These are phyloP conservation scores for Luperina testacea DNA, from an alignment of 2,888 invertebrate genomes.

Conservation along the genomic window DNA sequence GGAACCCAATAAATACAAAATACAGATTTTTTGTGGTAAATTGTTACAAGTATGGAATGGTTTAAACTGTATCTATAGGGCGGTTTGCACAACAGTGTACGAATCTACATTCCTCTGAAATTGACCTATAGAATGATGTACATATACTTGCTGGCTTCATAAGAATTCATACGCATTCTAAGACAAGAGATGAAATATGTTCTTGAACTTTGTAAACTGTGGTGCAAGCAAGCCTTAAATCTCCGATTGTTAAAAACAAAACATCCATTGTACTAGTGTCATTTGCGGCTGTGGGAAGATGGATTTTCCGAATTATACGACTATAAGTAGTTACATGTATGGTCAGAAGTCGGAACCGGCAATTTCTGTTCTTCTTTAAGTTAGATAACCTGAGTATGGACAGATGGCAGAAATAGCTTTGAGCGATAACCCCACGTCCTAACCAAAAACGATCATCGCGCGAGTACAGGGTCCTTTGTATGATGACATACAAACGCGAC, in stretches of 20 bases:
- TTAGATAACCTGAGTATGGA: not conserved
- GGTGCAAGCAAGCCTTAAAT: slow-evolving; percentile 7
- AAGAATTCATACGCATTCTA: slow-evolving; percentile 3
- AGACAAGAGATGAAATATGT: not conserved
- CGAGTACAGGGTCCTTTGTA: not conserved
- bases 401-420: not conserved
- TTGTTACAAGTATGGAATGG: slow-evolving; percentile 18
- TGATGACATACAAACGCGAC: not conserved
- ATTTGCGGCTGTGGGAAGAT: slow-evolving; percentile 1
- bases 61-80: slow-evolving; percentile 1
- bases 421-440: not conserved
- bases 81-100: slow-evolving; percentile 5
- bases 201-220: not conserved
- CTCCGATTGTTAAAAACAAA: not conserved
- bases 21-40: slow-evolving; percentile 5
- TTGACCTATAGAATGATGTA: not conserved
- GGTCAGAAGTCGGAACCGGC: not conserved
- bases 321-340: not conserved
- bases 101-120: not conserved
- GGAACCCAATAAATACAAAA: slow-evolving; percentile 14
- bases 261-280: not conserved
- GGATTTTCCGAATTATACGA: slow-evolving; percentile 15
- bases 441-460: too few species aligned
- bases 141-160: not conserved
- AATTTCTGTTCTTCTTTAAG: slow-evolving; percentile 4